Evolutionary conservation across 2,113 vertebrate genomes (phyloP), one percentile per base, ranked within the genome.

Genomic region (Aldabrachelys gigantea): DNA sequence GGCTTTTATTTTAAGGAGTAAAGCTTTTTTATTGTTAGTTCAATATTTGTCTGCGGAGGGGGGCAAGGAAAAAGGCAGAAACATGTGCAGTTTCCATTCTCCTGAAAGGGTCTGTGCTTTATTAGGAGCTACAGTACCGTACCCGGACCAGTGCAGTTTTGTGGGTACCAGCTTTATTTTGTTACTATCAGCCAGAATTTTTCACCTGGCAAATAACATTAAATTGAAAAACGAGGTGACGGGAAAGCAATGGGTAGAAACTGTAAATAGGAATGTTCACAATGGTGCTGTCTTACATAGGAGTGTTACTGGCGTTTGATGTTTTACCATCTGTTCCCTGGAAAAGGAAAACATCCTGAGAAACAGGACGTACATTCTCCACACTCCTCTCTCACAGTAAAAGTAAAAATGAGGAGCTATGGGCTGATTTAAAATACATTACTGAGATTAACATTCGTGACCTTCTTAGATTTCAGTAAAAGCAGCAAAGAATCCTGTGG

Each of bases 321-420:
- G 72, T 72, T 72, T 85, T 49, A 35, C 95, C 96, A 88, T 94
- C 95, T 96, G 95, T 84, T 85, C 87, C 80, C 92, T 81, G 89
- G 82, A 88, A 95, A 84, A 90, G 9, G 35, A 91, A 90, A 88
- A 52, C 25, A 82, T 75, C 78, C 91, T 31, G 69, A 94, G 54
- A 89, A 83, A 57, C 94, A 96, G 95, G 91, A 38, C 53, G 83
- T 69, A 75, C n/a, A 57, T 88, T 89, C 8, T 9, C 89, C 89
- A 69, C 49, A 14, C 78, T 81, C 53, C 69, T 82, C 82, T 82
- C 91, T 94, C 82, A 41, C 65, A 88, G 79, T 88, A 59, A 69
- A 41, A 59, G 2, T 5, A 6, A 27, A 8, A 38, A 62, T 6
- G 59, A 72, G 81, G 80, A 86, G 72, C 87, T 5, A 54, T 11